Evolutionary conservation across 2,113 vertebrate species (phyloP).

Genomic region (Miniopterus natalensis): DNA sequence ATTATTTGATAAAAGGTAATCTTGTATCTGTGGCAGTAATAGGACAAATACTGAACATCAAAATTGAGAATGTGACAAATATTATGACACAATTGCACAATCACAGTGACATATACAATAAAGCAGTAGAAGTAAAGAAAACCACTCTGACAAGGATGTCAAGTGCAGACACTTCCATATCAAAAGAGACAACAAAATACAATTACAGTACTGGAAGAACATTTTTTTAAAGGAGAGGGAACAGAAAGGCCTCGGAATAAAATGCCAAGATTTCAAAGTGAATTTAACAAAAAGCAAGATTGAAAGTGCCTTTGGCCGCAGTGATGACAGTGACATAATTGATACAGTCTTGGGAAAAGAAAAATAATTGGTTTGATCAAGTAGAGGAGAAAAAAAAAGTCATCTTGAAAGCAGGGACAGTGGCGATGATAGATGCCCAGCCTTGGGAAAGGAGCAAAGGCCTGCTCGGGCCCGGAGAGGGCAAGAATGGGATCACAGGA

Average conservation of each 20-base stretch:
- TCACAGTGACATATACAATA: constrained; percentile 67
- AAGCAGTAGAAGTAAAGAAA: constrained; percentile 57
- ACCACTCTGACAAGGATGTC: constrained; percentile 38
- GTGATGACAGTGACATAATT: constrained; percentile 46
- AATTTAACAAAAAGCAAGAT: constrained; percentile 56
- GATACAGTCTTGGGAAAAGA: constrained; percentile 2
- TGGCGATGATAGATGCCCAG: background rate
- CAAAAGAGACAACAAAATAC: constrained; percentile 72
- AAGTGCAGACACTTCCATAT: constrained; percentile 64
- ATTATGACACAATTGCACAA: constrained; percentile 60
- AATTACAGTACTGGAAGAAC: constrained; percentile 52
- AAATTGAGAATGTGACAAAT: constrained; percentile 70
- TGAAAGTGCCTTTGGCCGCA: background rate
- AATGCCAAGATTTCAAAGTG: constrained; percentile 51
- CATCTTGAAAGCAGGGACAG: constrained; percentile 28
- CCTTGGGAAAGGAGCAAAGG: background rate
- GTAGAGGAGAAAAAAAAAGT: constrained; percentile 5
- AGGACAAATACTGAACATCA: constrained; percentile 56
- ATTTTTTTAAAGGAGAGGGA: background rate
- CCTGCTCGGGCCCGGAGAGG: background rate
- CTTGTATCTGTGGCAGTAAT: constrained; percentile 33
- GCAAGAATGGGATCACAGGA: background rate
- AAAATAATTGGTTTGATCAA: constrained; percentile 58
- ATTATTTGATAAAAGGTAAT: constrained; percentile 68
- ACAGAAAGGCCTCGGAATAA: constrained; percentile 57